A percentile compares a stretch with the other conserved stretches of the same genome.
These are phyloP conservation scores for Discoglossus pictus DNA, from an alignment of 2,797 vertebrate genomes.

Conservation along the genomic window DNA sequence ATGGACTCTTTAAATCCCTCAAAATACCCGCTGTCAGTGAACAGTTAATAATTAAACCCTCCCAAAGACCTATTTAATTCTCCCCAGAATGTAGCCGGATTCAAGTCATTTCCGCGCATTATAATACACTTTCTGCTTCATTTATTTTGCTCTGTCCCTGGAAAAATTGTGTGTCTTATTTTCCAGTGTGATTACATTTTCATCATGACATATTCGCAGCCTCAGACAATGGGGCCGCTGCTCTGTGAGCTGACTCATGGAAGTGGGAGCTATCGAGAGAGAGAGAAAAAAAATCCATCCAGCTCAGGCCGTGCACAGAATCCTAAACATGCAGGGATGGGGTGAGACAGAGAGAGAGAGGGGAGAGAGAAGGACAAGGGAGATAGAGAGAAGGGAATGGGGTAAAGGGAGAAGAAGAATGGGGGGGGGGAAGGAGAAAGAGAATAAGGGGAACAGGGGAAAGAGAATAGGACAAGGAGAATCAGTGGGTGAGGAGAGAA, in stretches of 20 bases:
- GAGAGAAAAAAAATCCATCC: background rate
- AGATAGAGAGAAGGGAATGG: background rate
- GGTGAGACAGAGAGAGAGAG: background rate
- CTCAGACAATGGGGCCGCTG: constrained; percentile 48
- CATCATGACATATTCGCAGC: constrained; percentile 50
- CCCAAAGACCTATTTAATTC: constrained; percentile 43
- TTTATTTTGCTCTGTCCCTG: constrained; percentile 52
- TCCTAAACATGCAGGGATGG: constrained; percentile 40
- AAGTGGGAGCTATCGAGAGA: constrained; percentile 19
- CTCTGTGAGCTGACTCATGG: constrained; percentile 32
- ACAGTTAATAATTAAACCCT: constrained; percentile 38
- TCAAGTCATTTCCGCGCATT: constrained; percentile 49
- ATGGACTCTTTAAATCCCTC: no score
- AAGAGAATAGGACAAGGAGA: no score
- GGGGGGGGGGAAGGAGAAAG: background rate
- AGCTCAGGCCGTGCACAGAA: constrained; percentile 45
- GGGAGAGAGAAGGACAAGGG: background rate
- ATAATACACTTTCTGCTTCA: constrained; percentile 52
- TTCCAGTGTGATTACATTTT: constrained; percentile 53
- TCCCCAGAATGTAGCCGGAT: constrained; percentile 32
- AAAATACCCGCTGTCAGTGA: background rate
- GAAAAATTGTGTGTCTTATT: constrained; percentile 53
- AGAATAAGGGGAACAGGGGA: background rate
- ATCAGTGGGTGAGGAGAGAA: no score
- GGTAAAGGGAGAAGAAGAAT: background rate